phyloP scores from a whole-genome alignment of 2,888 invertebrate species.

The Timema cristinae region DNA sequence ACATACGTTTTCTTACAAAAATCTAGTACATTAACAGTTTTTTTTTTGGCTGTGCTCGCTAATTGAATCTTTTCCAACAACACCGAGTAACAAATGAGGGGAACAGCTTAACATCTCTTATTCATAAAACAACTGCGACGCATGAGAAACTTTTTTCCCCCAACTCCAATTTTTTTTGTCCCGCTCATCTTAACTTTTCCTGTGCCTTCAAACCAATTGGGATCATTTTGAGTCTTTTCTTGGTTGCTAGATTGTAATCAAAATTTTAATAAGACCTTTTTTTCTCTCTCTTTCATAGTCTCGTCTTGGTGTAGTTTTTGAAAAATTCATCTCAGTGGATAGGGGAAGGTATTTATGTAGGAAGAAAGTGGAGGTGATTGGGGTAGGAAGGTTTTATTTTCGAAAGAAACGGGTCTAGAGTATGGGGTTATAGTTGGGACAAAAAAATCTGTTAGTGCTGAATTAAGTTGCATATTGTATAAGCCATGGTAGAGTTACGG shows the following conservation, averaged over 20 bases:
- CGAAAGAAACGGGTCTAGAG: too few species aligned
- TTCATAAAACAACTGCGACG: constrained; percentile 4
- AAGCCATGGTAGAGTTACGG: background rate
- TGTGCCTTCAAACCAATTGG: constrained; percentile 9
- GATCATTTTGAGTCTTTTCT: constrained; percentile 9
- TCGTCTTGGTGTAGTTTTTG: background rate
- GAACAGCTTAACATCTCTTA: constrained; percentile 11
- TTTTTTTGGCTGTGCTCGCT: too few species aligned
- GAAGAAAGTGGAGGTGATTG: background rate
- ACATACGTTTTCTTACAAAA: too few species aligned
- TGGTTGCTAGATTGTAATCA: constrained; percentile 12
- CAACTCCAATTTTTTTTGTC: constrained; percentile 5
- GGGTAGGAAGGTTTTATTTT: background rate
- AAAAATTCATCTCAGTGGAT: constrained; percentile 6
- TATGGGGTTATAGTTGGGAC: too few species aligned
- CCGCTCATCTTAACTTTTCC: background rate
- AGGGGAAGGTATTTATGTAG: constrained; percentile 11
- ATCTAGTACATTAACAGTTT: too few species aligned
- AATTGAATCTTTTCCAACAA: background rate
- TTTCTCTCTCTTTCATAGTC: background rate
- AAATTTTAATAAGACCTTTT: constrained; percentile 14
- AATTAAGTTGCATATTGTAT: constrained; percentile 25
- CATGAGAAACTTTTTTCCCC: background rate
- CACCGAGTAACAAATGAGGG: background rate
- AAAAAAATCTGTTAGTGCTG: constrained; percentile 11